These are phyloP conservation scores for Sceloporus tristichus DNA, from an alignment of 2,113 vertebrate genomes.

Conservation along the genomic window DNA sequence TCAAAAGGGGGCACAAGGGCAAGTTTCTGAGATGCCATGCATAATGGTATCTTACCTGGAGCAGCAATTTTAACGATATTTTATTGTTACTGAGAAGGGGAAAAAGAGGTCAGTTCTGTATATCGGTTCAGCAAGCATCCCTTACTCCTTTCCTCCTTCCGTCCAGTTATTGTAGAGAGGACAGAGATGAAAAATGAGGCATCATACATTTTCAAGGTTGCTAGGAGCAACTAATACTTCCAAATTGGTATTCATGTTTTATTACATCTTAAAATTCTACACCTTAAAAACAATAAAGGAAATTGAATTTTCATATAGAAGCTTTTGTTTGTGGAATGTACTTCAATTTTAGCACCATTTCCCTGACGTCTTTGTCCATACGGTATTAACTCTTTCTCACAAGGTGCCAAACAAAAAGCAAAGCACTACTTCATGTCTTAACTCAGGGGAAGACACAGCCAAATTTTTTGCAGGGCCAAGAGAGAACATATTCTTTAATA, in stretches of 20 bases:
- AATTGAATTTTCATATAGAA: constrained; percentile 74
- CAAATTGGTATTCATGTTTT: constrained; percentile 74
- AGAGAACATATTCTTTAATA: not conserved
- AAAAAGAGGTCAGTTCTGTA: constrained; percentile 60
- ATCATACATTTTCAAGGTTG: constrained; percentile 73
- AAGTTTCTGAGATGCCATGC: constrained; percentile 49
- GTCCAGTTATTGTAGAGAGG: constrained; percentile 55
- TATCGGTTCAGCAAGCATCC: constrained; percentile 44
- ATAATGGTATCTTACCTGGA: constrained; percentile 40
- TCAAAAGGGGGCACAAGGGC: constrained; percentile 38
- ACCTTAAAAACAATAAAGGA: constrained; percentile 77
- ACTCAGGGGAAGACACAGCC: not conserved
- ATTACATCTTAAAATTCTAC: constrained; percentile 73
- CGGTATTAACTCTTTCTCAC: constrained; percentile 39
- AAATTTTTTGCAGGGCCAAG: not conserved
- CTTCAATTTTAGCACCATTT: constrained; percentile 54
- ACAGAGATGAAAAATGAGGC: constrained; percentile 64
- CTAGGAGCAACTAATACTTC: constrained; percentile 71
- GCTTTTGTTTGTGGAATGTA: constrained; percentile 65
- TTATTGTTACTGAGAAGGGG: constrained; percentile 65
- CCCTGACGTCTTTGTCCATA: constrained; percentile 53
- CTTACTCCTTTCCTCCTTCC: constrained; percentile 39
- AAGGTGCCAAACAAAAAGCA: not conserved
- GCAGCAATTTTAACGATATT: constrained; percentile 62
- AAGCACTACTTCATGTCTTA: not conserved